These are phyloP conservation scores for Perccottus glenii DNA, from an alignment of 2,113 vertebrate species.

Conservation along the genomic window DNA sequence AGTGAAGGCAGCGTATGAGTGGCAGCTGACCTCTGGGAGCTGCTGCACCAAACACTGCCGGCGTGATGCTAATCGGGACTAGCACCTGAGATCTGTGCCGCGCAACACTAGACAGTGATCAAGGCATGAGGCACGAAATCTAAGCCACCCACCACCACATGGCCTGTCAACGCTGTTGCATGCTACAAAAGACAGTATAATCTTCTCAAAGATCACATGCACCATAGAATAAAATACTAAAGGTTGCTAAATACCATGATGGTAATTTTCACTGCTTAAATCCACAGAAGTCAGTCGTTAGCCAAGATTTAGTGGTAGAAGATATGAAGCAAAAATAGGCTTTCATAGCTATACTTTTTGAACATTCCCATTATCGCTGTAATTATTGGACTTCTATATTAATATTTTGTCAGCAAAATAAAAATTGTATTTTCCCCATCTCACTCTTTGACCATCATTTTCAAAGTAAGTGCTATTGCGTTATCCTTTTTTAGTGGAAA, in stretches of 20 bases:
- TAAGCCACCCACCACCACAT: slow-evolving; percentile 1
- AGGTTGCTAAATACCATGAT: neutral
- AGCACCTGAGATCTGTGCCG: slow-evolving; percentile 35
- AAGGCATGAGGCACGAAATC: slow-evolving; percentile 14
- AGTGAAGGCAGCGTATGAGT: slow-evolving; percentile 32
- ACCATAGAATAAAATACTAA: neutral
- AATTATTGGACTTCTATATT: too few species aligned
- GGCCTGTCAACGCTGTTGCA: neutral
- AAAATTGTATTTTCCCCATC: too few species aligned
- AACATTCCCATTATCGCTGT: too few species aligned
- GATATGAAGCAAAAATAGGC: too few species aligned
- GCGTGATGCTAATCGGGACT: slow-evolving; percentile 59
- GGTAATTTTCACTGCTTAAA: neutral
- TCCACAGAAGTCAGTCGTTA: neutral
- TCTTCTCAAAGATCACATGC: neutral
- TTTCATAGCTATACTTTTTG: too few species aligned
- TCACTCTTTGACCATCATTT: too few species aligned
- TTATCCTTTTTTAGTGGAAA: too few species aligned
- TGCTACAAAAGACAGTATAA: neutral
- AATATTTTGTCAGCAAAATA: too few species aligned
- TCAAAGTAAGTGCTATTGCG: too few species aligned
- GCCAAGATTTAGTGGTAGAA: too few species aligned
- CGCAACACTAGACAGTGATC: slow-evolving; percentile 22
- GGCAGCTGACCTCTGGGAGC: slow-evolving; percentile 56
- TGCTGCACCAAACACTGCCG: slow-evolving; percentile 19